Evolutionary conservation across 2,797 vertebrate species (phyloP).

Genomic region (Anguilla obscura): DNA sequence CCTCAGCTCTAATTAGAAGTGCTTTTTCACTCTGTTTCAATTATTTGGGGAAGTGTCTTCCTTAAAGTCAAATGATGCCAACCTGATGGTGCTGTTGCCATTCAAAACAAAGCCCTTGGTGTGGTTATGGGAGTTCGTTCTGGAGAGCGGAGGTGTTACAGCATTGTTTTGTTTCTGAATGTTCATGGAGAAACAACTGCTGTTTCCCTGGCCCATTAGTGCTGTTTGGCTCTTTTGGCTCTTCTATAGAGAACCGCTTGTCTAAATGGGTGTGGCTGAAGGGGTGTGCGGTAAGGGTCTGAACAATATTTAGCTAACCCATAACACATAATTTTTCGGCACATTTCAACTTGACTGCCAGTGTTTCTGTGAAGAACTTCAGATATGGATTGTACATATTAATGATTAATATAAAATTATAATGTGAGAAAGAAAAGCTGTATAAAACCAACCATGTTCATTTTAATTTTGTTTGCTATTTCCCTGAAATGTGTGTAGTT

Average conservation of each 20-base stretch:
- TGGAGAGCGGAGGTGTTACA: neutral
- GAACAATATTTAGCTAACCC: neutral
- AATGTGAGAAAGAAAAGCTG: neutral
- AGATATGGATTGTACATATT: neutral
- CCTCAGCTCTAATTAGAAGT: neutral
- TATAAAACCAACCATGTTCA: neutral
- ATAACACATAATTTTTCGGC: neutral
- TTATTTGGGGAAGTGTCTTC: neutral
- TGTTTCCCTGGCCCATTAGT: neutral
- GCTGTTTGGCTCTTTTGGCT: neutral
- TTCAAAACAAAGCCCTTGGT: neutral
- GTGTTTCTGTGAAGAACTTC: neutral
- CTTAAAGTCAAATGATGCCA: neutral
- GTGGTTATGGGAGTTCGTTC: neutral
- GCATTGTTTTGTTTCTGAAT: neutral
- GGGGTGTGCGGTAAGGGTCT: neutral
- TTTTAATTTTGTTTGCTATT: neutral
- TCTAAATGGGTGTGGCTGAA: conserved; percentile 7
- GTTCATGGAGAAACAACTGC: neutral
- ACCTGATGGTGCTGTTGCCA: neutral
- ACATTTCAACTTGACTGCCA: neutral
- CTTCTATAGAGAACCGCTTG: neutral
- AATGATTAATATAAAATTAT: neutral
- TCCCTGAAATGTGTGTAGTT: neutral
- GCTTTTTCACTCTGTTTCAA: neutral